Evolutionary conservation across 2,797 vertebrate species (phyloP), one percentile per base, ranked within the genome.

Genomic region (Lateolabrax maculatus): DNA sequence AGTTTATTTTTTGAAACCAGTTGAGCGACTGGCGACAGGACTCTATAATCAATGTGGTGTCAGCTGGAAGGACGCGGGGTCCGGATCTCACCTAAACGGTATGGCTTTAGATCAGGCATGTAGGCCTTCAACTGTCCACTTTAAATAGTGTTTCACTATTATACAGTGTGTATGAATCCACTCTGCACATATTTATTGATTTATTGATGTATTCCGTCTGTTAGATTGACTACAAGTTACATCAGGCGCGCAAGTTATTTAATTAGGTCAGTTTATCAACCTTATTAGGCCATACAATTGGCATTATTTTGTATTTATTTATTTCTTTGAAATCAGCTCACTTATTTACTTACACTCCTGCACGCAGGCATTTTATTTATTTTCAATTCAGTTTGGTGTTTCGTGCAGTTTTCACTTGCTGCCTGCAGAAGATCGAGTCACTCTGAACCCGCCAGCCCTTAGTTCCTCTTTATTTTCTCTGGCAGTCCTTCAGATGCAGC

Each of bases 71-170:
- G 92, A 95, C 95, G 93, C 84, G 92, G 86, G 94, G 95, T 95
- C 94, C 95, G 94, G 94, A 94, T 95, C 94, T 95, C 95, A 95
- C 94, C 95, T 94, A 93, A 95, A 95, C 94, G 95, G 95, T 96
- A 96, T 37, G 93, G 4, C 41, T 19, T 27, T 46, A 39, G 70
- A 66, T n/a, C 76, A 37, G 2, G 8, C 71, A 71, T 1, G 37
- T 1, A 79, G 65, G 41, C 72, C 71, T 66, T 0, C 10, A 60
- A 58, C 15, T 29, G 46, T 9, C 27, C n/a, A 16, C 10, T 37
- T 4, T 4, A n/a, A 34, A 64, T 9, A 0, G 12, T 27, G 10
- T 39, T 64, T 27, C 16, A 57, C 0, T 12, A 31, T 15, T n/a
- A 16, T 2, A 34, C 8, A 41, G 3, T 11, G 16, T 64, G 8